A percentile compares a stretch with the other conserved stretches of the same genome.
Conservation (phyloP, 2,113 vertebrate genomes). For the mouse (Mus musculus) region GRCm39 chr9:64607001-64607500, state of each 20-base stretch:
- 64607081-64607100: neutral
- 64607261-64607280: conserved; percentile 45
- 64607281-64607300: conserved; percentile 20
- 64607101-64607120: neutral
- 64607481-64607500: conserved; percentile 82
- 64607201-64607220: conserved; percentile 17
- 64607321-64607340: neutral
- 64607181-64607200: neutral
- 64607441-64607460: conserved; percentile 84
- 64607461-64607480: conserved; percentile 83
- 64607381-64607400: conserved; percentile 93
- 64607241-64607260: conserved; percentile 23
- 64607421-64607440: conserved; percentile 95
- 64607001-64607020: neutral
- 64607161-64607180: neutral
- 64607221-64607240: conserved; percentile 7
- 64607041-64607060: neutral
- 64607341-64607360: conserved; percentile 33
- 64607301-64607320: neutral
- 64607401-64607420: conserved; percentile 94
- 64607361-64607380: conserved; percentile 87
- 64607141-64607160: conserved; percentile 12
- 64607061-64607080: neutral
- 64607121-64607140: conserved; percentile 14
- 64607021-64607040: neutral